phyloP scores from a whole-genome alignment of 2,888 invertebrate genomes.

The Acanthosoma haemorrhoidale region DNA sequence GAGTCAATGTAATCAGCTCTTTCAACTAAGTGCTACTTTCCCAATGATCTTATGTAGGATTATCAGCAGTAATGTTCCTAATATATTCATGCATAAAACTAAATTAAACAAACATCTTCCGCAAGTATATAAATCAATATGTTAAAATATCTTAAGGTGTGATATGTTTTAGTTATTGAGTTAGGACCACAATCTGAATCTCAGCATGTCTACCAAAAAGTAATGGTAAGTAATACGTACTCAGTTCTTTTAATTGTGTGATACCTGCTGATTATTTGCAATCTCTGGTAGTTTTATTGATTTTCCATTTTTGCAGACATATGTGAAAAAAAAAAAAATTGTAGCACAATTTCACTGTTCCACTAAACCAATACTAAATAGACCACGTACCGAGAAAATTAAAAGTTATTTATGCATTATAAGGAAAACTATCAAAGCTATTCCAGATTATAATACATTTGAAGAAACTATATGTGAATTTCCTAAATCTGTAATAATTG shows the following conservation, averaged over 20 bases:
- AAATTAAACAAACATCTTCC: no score
- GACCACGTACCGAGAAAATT: not conserved
- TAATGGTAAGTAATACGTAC: not conserved
- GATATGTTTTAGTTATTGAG: constrained; percentile 9
- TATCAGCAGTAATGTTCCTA: no score
- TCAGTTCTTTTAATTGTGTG: not conserved
- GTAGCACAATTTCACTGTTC: not conserved
- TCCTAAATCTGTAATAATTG: not conserved
- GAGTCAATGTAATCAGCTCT: no score
- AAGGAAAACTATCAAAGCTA: not conserved
- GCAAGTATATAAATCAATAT: no score
- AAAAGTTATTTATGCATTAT: not conserved
- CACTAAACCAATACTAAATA: not conserved
- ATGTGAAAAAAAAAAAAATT: not conserved
- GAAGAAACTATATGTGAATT: not conserved
- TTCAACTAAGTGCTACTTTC: no score
- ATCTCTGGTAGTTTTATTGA: not conserved
- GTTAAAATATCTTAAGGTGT: no score
- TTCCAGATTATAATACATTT: not conserved
- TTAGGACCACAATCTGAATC: not conserved
- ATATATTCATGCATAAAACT: no score
- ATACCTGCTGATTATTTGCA: not conserved
- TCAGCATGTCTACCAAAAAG: not conserved
- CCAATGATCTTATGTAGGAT: no score
- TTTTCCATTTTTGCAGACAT: not conserved